Evolutionary conservation across 2,797 vertebrate genomes (phyloP).

Genomic region (Tokudaia tokunoshimensis): DNA sequence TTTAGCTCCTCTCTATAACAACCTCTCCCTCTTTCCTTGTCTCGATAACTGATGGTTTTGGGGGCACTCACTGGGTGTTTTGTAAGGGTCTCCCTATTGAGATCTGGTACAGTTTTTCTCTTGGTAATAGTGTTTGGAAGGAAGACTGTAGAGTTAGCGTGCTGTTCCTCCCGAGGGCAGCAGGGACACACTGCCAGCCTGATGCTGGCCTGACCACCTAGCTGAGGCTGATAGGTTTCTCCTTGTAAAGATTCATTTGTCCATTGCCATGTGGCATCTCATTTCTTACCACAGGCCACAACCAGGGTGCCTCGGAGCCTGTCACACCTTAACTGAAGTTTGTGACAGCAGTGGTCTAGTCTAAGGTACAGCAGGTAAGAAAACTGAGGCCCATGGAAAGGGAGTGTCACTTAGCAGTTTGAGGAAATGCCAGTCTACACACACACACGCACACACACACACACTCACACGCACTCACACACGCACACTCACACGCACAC

Average conservation of each 20-base stretch:
- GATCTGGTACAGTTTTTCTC: not conserved
- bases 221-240: not conserved
- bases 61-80: not conserved
- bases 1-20: not conserved
- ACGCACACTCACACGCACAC: too few relatives aligned
- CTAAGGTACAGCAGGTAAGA: not conserved
- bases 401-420: not conserved
- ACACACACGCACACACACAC: too few relatives aligned
- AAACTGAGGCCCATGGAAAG: not conserved
- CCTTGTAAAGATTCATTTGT: not conserved
- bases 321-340: not conserved
- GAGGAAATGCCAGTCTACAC: not conserved
- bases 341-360: not conserved
- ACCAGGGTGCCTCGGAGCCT: too few relatives aligned
- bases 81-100: too few relatives aligned
- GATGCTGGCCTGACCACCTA: not conserved
- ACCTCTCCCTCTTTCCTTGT: not conserved
- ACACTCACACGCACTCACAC: not conserved
- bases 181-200: not conserved
- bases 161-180: rapidly evolving
- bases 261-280: not conserved
- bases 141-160: not conserved
- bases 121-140: not conserved
- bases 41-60: not conserved
- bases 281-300: not conserved